Evolutionary conservation across 2,797 vertebrate genomes (phyloP), one percentile per base, ranked within the genome.

Genomic region (Eutrigla gurnardus): DNA sequence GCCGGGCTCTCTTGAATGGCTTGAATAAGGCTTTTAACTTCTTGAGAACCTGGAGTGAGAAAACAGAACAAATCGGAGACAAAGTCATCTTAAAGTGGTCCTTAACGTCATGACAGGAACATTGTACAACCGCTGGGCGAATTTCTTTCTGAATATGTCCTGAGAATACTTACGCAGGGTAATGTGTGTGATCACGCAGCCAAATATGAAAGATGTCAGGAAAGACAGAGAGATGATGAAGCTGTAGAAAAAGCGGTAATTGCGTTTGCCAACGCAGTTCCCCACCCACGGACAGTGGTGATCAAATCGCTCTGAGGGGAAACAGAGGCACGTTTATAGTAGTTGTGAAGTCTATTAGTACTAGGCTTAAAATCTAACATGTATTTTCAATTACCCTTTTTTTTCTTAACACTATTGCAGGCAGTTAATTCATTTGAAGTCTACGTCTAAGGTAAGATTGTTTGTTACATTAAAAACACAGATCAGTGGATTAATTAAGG

Each of bases 271-370:
- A 70, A 98, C 97, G 35, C 98, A 99, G 94, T 99, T 99, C 54
- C 98, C 97, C 67, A 99, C 97, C 98, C 98, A 99, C 13, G 98
- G 98, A 84, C 98, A 99, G 90, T 99, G 98, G 84, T 99, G 98
- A 67, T 99, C 98, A 54, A 99, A 99, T 8, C 97, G 95, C 77
- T 99, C 98, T 99, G 94, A 7, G 82, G 50, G 25, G 2, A 4
- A 15, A 58, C 4, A 77, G 18, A 75, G 14, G 6, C 37, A 53
- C 0, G 0, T 5, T 70, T 55, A 39, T 18, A 77, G 12, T 12
- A 37, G 12, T 13, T 35, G 35, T 18, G n/a, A 63, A n/a, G 37
- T 45, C 42, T 3, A 14, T n/a, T 0, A 36, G 5, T 5, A 50
- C 2, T 8, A 7, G 5, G 3, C 32, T 32, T 55, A 10, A 52